Evolutionary conservation across 2,888 invertebrate genomes (phyloP).

Genomic region (Chrysina gloriosa): DNA sequence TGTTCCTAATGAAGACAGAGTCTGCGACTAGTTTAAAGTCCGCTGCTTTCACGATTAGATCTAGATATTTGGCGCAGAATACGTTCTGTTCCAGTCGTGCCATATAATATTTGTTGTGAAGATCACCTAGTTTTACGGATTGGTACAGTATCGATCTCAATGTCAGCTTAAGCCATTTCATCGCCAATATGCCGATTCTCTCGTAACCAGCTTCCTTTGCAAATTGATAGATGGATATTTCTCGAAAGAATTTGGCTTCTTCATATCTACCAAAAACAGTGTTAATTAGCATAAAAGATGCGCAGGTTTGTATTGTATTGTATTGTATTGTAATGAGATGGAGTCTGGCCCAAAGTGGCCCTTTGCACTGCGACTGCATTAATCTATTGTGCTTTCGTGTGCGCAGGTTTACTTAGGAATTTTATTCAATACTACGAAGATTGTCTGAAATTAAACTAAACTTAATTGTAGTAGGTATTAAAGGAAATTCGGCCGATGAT

Average conservation of each 20-base stretch:
- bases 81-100: slow-evolving; percentile 25
- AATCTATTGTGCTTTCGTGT: too few relatives aligned
- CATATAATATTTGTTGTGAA: slow-evolving; percentile 14
- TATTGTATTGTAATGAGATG: too few relatives aligned
- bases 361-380: too few relatives aligned
- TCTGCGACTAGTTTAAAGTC: slow-evolving; percentile 45
- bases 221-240: slow-evolving; percentile 24
- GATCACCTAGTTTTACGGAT: slow-evolving; percentile 20
- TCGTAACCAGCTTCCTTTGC: not conserved
- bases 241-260: slow-evolving; percentile 33
- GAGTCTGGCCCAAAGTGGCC: too few relatives aligned
- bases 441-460: too few relatives aligned
- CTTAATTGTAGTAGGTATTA: too few relatives aligned
- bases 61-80: slow-evolving; percentile 45
- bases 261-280: too few relatives aligned
- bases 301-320: too few relatives aligned
- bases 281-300: too few relatives aligned
- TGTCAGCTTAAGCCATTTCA: slow-evolving; percentile 45
- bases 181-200: slow-evolving; percentile 37
- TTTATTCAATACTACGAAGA: too few relatives aligned
- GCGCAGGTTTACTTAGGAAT: too few relatives aligned
- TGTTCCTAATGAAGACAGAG: slow-evolving; percentile 49
- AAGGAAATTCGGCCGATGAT: too few relatives aligned
- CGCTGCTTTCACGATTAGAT: slow-evolving; percentile 45
- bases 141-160: slow-evolving; percentile 33